Evolutionary conservation across 2,888 invertebrate species (phyloP), one percentile per base, ranked within the genome.

Genomic region (Xestobium rufovillosum): DNA sequence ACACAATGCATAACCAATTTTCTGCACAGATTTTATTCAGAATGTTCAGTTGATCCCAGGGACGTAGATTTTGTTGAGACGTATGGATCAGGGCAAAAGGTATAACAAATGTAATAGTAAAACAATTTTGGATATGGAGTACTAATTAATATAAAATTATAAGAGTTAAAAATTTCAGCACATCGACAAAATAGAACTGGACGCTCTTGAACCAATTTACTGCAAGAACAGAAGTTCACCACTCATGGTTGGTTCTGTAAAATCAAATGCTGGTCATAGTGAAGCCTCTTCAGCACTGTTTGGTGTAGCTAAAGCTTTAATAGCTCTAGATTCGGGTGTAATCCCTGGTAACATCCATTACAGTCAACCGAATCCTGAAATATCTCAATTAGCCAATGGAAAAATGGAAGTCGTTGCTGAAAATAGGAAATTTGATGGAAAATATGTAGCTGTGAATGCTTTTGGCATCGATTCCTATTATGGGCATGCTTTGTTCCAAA

Each of bases 401-500:
- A 73, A 43, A 13, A 36, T 83, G 3, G 53, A 77, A 53, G 89
- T 96, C 34, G 87, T 97, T 14, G 78, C 83, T 44, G 76, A 80
- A 59, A 80, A 84, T 56, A 80, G 73, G 37, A 75, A 80, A 31
- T 95, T 89, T 84, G 75, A 80, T 28, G 91, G 92, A 26, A 90
- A 89, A 11, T 74, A 88, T 44, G 83, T 88, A 34, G 95, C 87
- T 12, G 69, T 98, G 23, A 97, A 97, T 70, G 92, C 92, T 9
- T 92, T 98, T 64, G 97, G 97, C n/a, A 88, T 97, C 66, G 92
- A 95, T 45, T 96, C 97, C 36, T 88, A 91, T 33, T 94, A 92
- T 66, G 91, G 87, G 3, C 94, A 94, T 67, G 68, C 89, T 1
- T 71, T 95, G 48, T 70, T 94, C n/a, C 80, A 83, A 60, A 81